Conservation (phyloP, 2,888 invertebrate genomes). For the Lumbricus terrestris region DNA sequence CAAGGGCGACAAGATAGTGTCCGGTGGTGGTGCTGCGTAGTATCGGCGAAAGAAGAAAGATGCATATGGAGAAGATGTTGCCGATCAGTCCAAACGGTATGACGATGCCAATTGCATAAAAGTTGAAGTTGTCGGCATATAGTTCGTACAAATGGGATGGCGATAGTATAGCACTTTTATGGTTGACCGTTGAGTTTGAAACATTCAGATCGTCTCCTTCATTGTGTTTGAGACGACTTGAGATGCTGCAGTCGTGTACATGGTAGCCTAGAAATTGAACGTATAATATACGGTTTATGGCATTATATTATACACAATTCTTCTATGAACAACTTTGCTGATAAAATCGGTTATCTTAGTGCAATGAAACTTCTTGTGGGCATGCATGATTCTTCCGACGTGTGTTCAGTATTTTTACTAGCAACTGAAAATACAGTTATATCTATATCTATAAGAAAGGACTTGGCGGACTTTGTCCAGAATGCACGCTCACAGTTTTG, state of each 20-base stretch:
- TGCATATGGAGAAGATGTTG: background rate
- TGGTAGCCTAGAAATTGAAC: background rate
- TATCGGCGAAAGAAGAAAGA: background rate
- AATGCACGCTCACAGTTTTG: too few species aligned
- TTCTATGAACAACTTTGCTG: background rate
- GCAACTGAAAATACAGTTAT: too few species aligned
- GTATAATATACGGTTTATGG: too few species aligned
- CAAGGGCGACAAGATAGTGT: background rate
- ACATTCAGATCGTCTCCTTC: background rate
- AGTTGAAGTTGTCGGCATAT: background rate
- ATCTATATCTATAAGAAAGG: too few species aligned
- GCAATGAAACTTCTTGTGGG: too few species aligned
- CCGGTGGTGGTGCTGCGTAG: background rate
- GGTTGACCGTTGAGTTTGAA: background rate
- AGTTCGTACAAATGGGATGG: background rate
- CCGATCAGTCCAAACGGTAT: conserved; percentile 4
- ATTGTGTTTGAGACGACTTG: background rate
- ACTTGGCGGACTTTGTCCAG: too few species aligned
- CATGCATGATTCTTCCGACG: too few species aligned
- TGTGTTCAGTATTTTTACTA: too few species aligned
- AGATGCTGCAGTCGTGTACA: background rate
- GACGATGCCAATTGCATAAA: background rate
- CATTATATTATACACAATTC: background rate
- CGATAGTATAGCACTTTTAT: background rate
- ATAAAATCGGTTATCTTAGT: background rate